Evolutionary conservation across 2,113 vertebrate genomes (phyloP).

Genomic region (Calyptommatus sinebrachiatus): DNA sequence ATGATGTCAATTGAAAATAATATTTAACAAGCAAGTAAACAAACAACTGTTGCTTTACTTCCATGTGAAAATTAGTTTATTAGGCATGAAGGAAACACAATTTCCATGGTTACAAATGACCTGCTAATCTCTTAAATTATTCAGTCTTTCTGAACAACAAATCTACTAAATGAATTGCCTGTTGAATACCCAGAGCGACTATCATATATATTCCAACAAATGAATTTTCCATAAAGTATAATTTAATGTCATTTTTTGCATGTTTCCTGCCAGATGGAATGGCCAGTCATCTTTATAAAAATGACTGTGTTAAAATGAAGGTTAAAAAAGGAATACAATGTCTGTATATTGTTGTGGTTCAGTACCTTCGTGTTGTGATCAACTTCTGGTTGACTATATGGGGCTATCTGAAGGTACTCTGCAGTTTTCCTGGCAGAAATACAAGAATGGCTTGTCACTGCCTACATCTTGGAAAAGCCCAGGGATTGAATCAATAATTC

Average conservation of each 20-base stretch:
- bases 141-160: conserved; percentile 60
- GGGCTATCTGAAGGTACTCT: too few species aligned
- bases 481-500: too few species aligned
- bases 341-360: too few species aligned
- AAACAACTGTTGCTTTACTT: conserved; percentile 61
- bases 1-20: conserved; percentile 63
- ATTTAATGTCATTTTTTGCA: conserved; percentile 9
- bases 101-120: conserved; percentile 74
- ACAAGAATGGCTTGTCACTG: too few species aligned
- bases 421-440: too few species aligned
- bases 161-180: conserved; percentile 55
- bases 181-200: conserved; percentile 42
- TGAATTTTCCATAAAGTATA: conserved; percentile 23
- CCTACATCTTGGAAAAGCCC: too few species aligned
- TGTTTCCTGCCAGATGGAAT: neutral
- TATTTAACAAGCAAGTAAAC: conserved; percentile 64
- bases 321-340: neutral
- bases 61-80: conserved; percentile 66
- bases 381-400: too few species aligned
- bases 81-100: conserved; percentile 61
- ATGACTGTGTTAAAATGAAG: neutral
- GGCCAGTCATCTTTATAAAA: neutral
- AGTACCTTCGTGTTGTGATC: too few species aligned
- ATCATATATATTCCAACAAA: conserved; percentile 26
- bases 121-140: conserved; percentile 69